A percentile compares a stretch with the other conserved stretches of the same genome.
phyloP scores from a whole-genome alignment of 2,797 vertebrate species.

The Oceanodroma leucorhoa region DNA sequence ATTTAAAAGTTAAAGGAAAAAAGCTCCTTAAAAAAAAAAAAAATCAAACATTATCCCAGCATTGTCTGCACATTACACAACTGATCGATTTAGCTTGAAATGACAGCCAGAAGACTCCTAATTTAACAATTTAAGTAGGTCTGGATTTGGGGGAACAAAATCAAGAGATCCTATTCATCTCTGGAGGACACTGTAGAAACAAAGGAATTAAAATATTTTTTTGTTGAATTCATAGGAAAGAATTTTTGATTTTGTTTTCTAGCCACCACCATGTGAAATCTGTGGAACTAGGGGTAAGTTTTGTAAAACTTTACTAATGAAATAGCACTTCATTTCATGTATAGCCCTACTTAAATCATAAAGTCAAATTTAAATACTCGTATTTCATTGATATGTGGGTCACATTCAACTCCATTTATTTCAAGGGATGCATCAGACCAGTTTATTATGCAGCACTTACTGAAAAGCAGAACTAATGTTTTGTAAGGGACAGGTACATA shows the following conservation, averaged over 20 bases:
- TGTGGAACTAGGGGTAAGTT: conserved; percentile 39
- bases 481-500: conserved; percentile 19
- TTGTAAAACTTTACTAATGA: neutral
- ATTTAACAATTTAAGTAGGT: conserved; percentile 41
- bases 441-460: neutral
- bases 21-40: neutral
- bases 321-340: neutral
- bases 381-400: neutral
- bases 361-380: neutral
- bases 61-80: conserved; percentile 3
- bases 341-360: neutral
- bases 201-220: conserved; percentile 25
- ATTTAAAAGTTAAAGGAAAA: conserved; percentile 21
- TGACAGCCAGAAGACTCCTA: neutral
- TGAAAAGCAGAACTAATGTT: conserved; percentile 44
- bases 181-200: conserved; percentile 12
- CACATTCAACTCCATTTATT: neutral
- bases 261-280: conserved; percentile 50
- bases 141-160: conserved; percentile 12
- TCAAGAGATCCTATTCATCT: conserved; percentile 8
- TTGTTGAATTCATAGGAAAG: conserved; percentile 29
- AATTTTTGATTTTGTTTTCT: neutral
- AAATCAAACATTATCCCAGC: neutral
- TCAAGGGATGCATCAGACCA: neutral
- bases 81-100: neutral